These are phyloP conservation scores for Epinephelus coioides DNA, from an alignment of 2,797 vertebrate species.

Conservation along the genomic window DNA sequence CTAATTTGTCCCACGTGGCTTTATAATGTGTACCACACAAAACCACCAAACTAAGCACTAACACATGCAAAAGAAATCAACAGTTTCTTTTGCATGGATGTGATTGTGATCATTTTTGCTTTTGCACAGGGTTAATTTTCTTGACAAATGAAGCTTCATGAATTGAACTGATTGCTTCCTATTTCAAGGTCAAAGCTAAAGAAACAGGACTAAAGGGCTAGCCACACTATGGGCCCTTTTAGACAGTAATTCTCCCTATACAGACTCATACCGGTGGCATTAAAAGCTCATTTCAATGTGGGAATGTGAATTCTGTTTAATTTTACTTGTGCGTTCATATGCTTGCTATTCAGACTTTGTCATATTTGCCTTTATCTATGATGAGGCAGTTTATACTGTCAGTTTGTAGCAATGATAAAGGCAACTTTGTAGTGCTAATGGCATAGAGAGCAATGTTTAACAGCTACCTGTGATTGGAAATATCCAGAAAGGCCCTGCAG, in stretches of 20 bases:
- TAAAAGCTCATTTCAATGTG: conserved; percentile 7
- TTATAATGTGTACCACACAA: background rate
- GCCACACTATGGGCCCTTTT: background rate
- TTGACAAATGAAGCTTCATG: background rate
- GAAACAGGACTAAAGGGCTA: background rate
- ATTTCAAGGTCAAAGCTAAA: background rate
- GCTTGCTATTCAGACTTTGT: background rate
- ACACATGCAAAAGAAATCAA: background rate
- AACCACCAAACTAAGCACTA: background rate
- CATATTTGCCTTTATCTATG: background rate
- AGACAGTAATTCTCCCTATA: background rate
- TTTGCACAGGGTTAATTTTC: background rate
- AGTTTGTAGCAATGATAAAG: background rate
- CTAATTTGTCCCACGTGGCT: background rate
- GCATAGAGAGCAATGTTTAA: background rate
- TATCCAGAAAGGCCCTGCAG: conserved; percentile 7
- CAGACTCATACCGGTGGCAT: background rate
- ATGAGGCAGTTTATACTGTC: background rate
- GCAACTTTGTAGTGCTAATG: conserved; percentile 1
- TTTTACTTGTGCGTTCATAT: background rate
- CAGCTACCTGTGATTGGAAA: conserved; percentile 1
- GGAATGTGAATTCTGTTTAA: background rate
- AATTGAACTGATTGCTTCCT: background rate
- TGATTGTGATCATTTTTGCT: background rate
- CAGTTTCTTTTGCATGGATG: background rate